Evolutionary conservation across 37 sponge, comb jelly and placozoan genomes (phyloP), one percentile per base, ranked within the genome.

Genomic region (Hormiphora californensis): DNA sequence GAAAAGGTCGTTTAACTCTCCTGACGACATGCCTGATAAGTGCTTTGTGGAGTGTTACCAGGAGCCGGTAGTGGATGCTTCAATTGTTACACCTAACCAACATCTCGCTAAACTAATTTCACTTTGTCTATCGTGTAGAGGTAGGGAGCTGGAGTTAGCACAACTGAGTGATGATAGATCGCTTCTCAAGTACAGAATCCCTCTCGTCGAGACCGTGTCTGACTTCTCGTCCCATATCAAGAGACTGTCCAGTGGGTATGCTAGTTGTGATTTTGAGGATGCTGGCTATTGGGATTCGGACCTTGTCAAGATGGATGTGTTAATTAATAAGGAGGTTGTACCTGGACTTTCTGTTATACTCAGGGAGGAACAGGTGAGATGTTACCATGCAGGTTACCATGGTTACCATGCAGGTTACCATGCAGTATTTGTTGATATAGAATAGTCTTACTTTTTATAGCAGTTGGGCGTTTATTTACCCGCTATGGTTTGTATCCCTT

Each of bases 261-360:
- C 94, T 15, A 92, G 91, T 54, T 96, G 94, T 89, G 98, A 96
- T 85, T 96, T 94, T 89, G 98, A 96, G 65, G 93, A 96, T 30
- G 41, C 67, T 91, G 98, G 94, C 12, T 90, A 89, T 81, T 54
- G 90, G 40, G 38, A 51, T 27, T 86, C 94, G 37, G 89, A 92
- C 32, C 85, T 96, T 0, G 91, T 90, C 1, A 92, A 95, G 90
- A 92, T 94, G 34, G 94, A 96, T 62, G 90, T 96, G 53, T 51
- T 96, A 32, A 87, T 96, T 38, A 96, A 96, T 65, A 92, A 92
- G 0, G 25, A n/a, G 8, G 86, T 86, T 9, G 93, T 96, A 32
- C 94, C 94, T 89, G 98, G 93, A 1, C 59, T 96, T 65, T 86
- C 94, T 21, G n/a, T 63, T 11, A 81, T 96, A 28, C 92, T 91